Percentiles rank a stretch among this genome's conserved stretches.
Evolutionary conservation across 2,797 vertebrate genomes (phyloP).

Genomic region (Scyliorhinus canicula): DNA sequence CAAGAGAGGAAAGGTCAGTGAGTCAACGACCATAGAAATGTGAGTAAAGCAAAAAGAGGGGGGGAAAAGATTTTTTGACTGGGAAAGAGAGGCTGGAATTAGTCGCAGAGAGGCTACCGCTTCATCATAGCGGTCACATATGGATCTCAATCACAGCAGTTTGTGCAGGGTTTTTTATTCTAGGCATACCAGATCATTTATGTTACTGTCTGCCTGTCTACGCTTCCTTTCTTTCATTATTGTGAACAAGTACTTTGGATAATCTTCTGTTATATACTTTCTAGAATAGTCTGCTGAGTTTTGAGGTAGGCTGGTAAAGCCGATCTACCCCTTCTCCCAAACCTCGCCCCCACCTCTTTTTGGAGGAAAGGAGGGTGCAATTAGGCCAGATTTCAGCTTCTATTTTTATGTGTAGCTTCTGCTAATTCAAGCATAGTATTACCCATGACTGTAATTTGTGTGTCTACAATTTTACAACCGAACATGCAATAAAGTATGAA

Average conservation of each 20-base stretch:
- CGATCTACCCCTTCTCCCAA: neutral
- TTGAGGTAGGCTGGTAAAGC: neutral
- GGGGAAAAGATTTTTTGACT: too few relatives aligned
- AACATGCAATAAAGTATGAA: conserved; percentile 17
- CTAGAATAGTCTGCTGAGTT: neutral
- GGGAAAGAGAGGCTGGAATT: neutral
- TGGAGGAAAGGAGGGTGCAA: conserved; percentile 13
- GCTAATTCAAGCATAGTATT: neutral
- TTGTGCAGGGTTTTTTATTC: neutral
- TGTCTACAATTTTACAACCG: conserved; percentile 23
- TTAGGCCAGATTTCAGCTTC: conserved; percentile 18
- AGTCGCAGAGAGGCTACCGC: neutral
- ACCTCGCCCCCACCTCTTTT: neutral
- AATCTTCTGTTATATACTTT: neutral
- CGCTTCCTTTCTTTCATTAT: neutral
- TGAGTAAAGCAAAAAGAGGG: neutral
- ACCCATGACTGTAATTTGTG: conserved; percentile 2
- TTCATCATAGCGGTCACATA: neutral
- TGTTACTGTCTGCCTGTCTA: neutral
- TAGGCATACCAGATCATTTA: neutral
- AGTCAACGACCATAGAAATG: neutral
- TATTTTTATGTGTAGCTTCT: conserved; percentile 13
- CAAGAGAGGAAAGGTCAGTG: neutral
- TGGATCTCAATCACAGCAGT: neutral
- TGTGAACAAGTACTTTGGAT: conserved; percentile 19